Evolutionary conservation across 1,140 invertebrate genomes (phyloP), one percentile per base, ranked within the genome.

Genomic region (Bactericera cockerelli): DNA sequence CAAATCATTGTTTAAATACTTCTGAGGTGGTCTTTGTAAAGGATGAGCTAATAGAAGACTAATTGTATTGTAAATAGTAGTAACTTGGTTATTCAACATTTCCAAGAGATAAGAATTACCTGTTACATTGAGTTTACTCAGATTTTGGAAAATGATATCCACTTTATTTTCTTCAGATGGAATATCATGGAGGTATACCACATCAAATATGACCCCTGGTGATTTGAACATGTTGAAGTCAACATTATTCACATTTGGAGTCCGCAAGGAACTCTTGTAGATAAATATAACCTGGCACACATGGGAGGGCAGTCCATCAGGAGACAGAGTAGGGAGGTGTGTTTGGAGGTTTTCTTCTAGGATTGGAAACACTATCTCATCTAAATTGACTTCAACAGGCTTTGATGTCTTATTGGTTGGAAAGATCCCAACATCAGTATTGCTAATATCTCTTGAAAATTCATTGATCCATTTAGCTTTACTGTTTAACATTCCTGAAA

Each of bases 401-500:
- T 22, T 49, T 16, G 42, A 49, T 49, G 6, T 49, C 42, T 49
- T 16, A n/a, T 49, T 49, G 3, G 42, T 19, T 4, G 42, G 22
- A 19, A 49, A 22, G 3, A 22, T 49, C 19, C 19, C 4, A 49
- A 49, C 19, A 3, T 10, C 42, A n/a, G n/a, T n/a, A 6, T 16
- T 3, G 42, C 22, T 22, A 4, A 22, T 6, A 16, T 49, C 22
- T 10, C 8, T 19, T 3, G n/a, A 4, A 49, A 49, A 49, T 49
- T 6, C 8, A n/a, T 49, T 49, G 4, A 49, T 19, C 42, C 42
- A 49, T 49, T 49, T 49, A n/a, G 42, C 42, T 49, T 49, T 49
- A 49, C 22, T 49, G 22, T 49, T 49, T 49, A 49, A 22, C n/a
- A n/a, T 49, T 49, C 42, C 42, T 49, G 42, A 49, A 49, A 49